Conservation (phyloP, 1,140 invertebrate genomes). For the Mamestra configurata region DNA sequence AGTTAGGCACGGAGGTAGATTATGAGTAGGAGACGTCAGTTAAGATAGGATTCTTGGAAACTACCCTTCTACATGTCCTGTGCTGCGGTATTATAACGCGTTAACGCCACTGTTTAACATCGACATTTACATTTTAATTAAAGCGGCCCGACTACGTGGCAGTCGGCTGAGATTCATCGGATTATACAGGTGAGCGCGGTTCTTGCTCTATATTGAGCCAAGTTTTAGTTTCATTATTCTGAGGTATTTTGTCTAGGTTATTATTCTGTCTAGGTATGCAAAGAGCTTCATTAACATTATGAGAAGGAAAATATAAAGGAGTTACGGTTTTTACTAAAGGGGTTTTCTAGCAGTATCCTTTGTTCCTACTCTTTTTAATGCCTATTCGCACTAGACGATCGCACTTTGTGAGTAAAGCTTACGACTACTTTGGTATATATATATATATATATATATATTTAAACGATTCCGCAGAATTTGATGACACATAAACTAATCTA, state of each 20-base stretch:
- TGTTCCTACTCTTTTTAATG: too few species aligned
- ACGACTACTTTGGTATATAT: too few species aligned
- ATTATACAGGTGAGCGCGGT: background rate
- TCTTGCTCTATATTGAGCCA: background rate
- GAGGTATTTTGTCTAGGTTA: background rate
- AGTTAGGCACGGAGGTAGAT: too few species aligned
- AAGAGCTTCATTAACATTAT: background rate
- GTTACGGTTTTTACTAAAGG: too few species aligned
- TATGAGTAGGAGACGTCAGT: too few species aligned
- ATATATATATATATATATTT: too few species aligned
- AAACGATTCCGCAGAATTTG: too few species aligned
- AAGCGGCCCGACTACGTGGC: conserved; percentile 37
- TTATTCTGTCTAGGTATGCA: background rate
- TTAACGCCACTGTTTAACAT: conserved; percentile 20
- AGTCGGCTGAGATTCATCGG: background rate
- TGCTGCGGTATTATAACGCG: background rate
- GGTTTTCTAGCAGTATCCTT: too few species aligned
- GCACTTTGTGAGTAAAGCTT: too few species aligned
- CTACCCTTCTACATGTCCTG: background rate
- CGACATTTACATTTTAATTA: conserved; percentile 57
- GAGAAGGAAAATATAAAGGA: too few species aligned
- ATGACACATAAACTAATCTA: too few species aligned
- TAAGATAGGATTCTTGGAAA: background rate
- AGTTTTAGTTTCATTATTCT: background rate
- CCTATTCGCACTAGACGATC: too few species aligned